Evolutionary conservation across 2,113 vertebrate genomes (phyloP).

Genomic region (Toxotes jaculatrix): DNA sequence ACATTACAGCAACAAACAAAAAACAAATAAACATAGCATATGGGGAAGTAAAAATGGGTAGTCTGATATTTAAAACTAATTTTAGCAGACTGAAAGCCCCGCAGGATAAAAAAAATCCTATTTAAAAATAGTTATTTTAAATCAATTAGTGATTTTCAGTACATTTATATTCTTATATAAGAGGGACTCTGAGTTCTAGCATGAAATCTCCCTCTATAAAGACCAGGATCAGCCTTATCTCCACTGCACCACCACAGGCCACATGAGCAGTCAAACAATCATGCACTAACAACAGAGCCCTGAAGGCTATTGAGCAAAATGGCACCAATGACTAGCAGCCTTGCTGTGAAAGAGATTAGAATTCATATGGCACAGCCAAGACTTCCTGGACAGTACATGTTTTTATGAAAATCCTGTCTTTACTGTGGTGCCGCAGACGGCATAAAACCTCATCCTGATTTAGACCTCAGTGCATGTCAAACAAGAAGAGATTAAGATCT

Average conservation of each 20-base stretch:
- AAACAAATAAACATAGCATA: not conserved
- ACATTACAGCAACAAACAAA: not conserved
- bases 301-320: constrained; percentile 51
- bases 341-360: constrained; percentile 24
- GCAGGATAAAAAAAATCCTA: constrained; percentile 3
- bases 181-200: constrained; percentile 3
- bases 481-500: constrained; percentile 58
- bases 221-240: constrained; percentile 29
- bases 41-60: not conserved
- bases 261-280: constrained; percentile 45
- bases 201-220: not conserved
- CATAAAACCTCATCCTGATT: constrained; percentile 42
- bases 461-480: constrained; percentile 24
- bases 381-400: constrained; percentile 59
- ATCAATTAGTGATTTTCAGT: constrained; percentile 12
- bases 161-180: constrained; percentile 15
- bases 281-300: constrained; percentile 38
- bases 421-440: constrained; percentile 5
- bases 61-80: constrained; percentile 8
- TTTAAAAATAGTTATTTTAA: not conserved
- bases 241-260: not conserved
- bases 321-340: constrained; percentile 43
- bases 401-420: constrained; percentile 39
- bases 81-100: not conserved
- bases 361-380: constrained; percentile 36